A percentile compares a stretch with the other conserved stretches of the same genome.
Conservation (phyloP, 2,888 invertebrate species). For the Euclidia mi region DNA sequence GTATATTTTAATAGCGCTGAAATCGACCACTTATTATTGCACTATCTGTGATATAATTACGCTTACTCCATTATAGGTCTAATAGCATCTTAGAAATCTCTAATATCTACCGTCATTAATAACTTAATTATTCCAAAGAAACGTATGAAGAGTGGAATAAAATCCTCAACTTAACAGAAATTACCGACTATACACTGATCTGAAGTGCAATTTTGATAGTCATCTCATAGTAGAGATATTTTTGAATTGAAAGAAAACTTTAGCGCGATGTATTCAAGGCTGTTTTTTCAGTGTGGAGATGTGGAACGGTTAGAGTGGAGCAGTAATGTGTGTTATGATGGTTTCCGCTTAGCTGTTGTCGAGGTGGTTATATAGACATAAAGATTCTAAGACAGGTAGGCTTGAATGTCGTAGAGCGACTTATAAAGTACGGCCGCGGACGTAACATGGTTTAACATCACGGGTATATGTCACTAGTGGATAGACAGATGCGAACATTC, state of each 20-base stretch:
- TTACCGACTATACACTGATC: constrained; percentile 30
- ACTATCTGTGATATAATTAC: constrained; percentile 14
- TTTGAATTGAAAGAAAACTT: constrained; percentile 12
- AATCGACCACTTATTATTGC: constrained; percentile 12
- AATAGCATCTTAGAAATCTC: constrained; percentile 23
- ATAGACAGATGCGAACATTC: no score
- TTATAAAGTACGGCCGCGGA: no score
- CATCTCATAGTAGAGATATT: constrained; percentile 16
- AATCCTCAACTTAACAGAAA: constrained; percentile 40
- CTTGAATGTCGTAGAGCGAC: constrained; percentile 16
- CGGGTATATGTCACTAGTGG: no score
- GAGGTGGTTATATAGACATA: constrained; percentile 31
- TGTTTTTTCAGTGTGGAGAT: constrained; percentile 41
- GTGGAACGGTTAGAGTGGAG: constrained; percentile 1
- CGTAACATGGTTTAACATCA: no score
- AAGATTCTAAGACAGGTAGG: constrained; percentile 40
- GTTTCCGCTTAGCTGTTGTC: no score
- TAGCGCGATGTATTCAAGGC: constrained; percentile 18
- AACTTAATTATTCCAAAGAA: constrained; percentile 39
- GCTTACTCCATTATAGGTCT: constrained; percentile 15
- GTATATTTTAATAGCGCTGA: constrained; percentile 1
- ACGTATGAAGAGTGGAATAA: constrained; percentile 31
- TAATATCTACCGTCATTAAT: constrained; percentile 40
- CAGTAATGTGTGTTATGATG: no score
- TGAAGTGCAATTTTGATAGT: constrained; percentile 43